These are phyloP conservation scores for Sardinella longiceps DNA, from an alignment of 2,797 vertebrate species.

Conservation along the genomic window DNA sequence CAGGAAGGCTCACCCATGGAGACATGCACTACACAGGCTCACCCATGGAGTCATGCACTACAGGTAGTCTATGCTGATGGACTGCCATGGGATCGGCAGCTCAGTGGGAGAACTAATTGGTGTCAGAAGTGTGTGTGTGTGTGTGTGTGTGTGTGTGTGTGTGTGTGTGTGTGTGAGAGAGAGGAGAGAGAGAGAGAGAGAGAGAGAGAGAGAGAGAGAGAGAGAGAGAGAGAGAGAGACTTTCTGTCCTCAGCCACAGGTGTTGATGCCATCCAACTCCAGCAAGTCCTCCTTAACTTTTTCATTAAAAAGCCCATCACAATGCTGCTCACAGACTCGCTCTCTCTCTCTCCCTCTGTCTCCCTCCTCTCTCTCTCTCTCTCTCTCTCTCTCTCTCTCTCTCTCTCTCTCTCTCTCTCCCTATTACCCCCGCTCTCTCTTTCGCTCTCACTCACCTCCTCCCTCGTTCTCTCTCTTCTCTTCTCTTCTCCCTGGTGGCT, in stretches of 20 bases:
- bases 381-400: no score
- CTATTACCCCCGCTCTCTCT: no score
- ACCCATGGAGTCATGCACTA: no score
- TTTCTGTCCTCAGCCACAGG: not conserved
- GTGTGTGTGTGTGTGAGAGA: no score
- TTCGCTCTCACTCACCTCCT: no score
- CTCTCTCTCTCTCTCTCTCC: no score
- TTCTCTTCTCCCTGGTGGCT: conserved; percentile 1
- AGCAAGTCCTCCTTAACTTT: not conserved
- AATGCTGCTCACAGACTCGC: no score
- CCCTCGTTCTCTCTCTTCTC: not conserved
- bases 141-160: no score
- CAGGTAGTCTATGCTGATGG: not conserved
- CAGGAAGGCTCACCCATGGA: no score
- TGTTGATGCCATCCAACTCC: not conserved
- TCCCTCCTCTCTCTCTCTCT: no score
- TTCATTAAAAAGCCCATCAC: conserved; percentile 14
- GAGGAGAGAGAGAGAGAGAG: no score
- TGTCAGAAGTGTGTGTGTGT: not conserved
- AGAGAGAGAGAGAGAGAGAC: not conserved
- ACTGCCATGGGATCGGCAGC: not conserved
- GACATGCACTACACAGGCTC: no score
- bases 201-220: not conserved
- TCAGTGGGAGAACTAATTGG: not conserved
- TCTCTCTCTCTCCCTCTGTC: not conserved